These are phyloP conservation scores for Endotricha flammealis DNA, from an alignment of 2,888 invertebrate genomes.

Conservation along the genomic window DNA sequence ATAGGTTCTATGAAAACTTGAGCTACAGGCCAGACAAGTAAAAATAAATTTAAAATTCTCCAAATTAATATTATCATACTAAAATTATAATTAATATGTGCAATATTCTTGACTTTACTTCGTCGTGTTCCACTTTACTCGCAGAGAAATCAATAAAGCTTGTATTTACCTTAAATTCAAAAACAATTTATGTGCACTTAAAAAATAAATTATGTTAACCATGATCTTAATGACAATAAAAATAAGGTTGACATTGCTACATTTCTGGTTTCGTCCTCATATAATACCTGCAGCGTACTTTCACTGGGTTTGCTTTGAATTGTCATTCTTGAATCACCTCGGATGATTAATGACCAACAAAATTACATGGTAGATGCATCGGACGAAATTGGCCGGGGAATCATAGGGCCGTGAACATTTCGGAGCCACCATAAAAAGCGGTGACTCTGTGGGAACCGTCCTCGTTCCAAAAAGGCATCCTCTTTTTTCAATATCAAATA, in stretches of 20 bases:
- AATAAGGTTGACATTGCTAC: conserved; percentile 7
- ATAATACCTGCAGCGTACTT: conserved; percentile 27
- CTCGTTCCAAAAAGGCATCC: conserved; percentile 36
- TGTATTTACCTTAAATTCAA: conserved; percentile 9
- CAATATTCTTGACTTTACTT: too few species aligned
- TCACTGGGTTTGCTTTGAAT: conserved; percentile 38
- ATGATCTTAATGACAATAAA: conserved; percentile 1
- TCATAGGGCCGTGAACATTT: conserved; percentile 41
- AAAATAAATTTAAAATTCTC: too few species aligned
- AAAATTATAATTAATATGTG: too few species aligned
- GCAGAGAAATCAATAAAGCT: conserved; percentile 10
- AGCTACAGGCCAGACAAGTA: too few species aligned
- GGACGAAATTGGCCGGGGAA: conserved; percentile 54
- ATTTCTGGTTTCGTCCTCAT: conserved; percentile 1
- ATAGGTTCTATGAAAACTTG: too few species aligned
- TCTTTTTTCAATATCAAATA: conserved; percentile 30
- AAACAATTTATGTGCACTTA: conserved; percentile 3
- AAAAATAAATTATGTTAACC: background rate
- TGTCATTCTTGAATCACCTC: conserved; percentile 57
- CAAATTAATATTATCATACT: too few species aligned
- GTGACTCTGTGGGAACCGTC: conserved; percentile 60
- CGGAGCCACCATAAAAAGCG: conserved; percentile 43
- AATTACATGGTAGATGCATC: conserved; percentile 63
- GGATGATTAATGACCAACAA: conserved; percentile 60
- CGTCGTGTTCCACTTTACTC: conserved; percentile 5